A percentile compares a stretch with the other conserved stretches of the same genome.
Conservation (phyloP, 2,888 invertebrate genomes). For the Acleris sparsana region DNA sequence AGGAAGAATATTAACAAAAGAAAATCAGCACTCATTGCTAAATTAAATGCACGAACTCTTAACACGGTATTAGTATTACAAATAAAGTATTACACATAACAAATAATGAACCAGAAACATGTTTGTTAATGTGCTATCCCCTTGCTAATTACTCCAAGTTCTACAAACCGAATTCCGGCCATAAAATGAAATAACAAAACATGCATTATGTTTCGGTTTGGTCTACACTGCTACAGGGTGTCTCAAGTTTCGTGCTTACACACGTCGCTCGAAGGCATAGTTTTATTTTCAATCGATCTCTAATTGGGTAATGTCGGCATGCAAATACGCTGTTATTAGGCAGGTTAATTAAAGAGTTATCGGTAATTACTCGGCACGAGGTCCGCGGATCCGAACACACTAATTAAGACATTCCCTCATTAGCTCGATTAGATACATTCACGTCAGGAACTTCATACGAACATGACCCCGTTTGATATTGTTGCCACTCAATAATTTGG, state of each 20-base stretch:
- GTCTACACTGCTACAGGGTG: not conserved
- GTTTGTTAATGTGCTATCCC: too few relatives aligned
- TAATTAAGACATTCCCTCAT: conserved; percentile 82
- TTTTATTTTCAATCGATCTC: conserved; percentile 62
- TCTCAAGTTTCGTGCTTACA: conserved; percentile 1
- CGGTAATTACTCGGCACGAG: conserved; percentile 80
- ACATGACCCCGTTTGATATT: conserved; percentile 35
- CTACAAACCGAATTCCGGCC: not conserved
- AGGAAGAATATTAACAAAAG: too few relatives aligned
- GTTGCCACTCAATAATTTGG: conserved; percentile 26
- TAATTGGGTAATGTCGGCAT: conserved; percentile 67
- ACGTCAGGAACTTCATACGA: conserved; percentile 59
- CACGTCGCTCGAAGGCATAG: conserved; percentile 3
- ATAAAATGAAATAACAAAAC: not conserved
- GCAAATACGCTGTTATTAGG: conserved; percentile 81
- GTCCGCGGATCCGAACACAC: conserved; percentile 75
- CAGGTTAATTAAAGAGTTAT: conserved; percentile 83
- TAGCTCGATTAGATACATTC: conserved; percentile 77
- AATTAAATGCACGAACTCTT: too few relatives aligned
- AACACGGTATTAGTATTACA: too few relatives aligned
- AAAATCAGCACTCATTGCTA: too few relatives aligned
- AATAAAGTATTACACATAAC: too few relatives aligned
- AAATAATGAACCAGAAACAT: too few relatives aligned
- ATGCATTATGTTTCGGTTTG: not conserved
- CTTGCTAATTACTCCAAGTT: conserved; percentile 2